phyloP scores from a whole-genome alignment of 2,888 invertebrate genomes.

The Troides aeacus region DNA sequence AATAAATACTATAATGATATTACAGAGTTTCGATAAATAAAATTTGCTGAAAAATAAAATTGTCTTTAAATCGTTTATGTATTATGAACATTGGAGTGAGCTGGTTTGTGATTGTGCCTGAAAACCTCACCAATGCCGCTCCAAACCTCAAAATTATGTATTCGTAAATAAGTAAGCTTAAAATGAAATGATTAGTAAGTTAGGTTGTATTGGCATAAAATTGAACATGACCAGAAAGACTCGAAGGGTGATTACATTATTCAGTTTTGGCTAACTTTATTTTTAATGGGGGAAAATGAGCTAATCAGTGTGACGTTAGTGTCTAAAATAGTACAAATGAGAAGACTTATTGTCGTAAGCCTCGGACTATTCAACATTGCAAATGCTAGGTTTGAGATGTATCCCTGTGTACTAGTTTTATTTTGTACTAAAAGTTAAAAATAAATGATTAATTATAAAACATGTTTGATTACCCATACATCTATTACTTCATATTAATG shows the following conservation, averaged over 20 bases:
- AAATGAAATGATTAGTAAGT: slow-evolving; percentile 62
- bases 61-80: slow-evolving; percentile 51
- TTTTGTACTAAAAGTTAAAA: slow-evolving; percentile 81
- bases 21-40: neutral
- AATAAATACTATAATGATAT: neutral
- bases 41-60: slow-evolving; percentile 7
- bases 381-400: slow-evolving; percentile 81
- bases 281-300: slow-evolving; percentile 72
- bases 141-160: slow-evolving; percentile 79
- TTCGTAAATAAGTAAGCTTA: slow-evolving; percentile 61
- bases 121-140: slow-evolving; percentile 77
- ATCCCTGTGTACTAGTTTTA: slow-evolving; percentile 82
- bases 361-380: slow-evolving; percentile 80
- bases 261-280: slow-evolving; percentile 74
- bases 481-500: no score
- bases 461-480: slow-evolving; percentile 30
- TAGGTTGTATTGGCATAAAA: slow-evolving; percentile 60
- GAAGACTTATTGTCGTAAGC: slow-evolving; percentile 81
- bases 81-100: slow-evolving; percentile 73
- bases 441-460: slow-evolving; percentile 75
- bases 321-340: slow-evolving; percentile 82
- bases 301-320: slow-evolving; percentile 78
- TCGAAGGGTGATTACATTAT: slow-evolving; percentile 78
- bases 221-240: slow-evolving; percentile 59
- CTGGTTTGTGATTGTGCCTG: slow-evolving; percentile 75